Evolutionary conservation across 1,140 invertebrate species (phyloP).

Genomic region (Bombus sibiricus): DNA sequence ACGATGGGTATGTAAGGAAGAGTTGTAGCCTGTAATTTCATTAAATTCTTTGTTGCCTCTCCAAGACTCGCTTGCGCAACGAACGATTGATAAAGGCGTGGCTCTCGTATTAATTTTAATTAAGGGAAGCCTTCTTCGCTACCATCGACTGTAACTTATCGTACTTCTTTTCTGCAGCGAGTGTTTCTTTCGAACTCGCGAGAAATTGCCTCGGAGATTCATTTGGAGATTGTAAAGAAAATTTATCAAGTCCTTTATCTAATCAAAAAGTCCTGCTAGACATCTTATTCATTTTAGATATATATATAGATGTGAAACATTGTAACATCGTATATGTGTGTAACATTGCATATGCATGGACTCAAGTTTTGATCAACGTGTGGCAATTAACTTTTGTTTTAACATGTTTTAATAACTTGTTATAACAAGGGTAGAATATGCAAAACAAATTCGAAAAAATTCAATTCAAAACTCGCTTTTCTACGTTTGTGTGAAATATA

Average conservation of each 20-base stretch:
- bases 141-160: slow-evolving; percentile 23
- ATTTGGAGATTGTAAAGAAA: not conserved
- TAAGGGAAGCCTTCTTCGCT: slow-evolving; percentile 9
- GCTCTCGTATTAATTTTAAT: slow-evolving; percentile 56
- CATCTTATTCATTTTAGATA: not conserved
- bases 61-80: not conserved
- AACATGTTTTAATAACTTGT: too few relatives aligned
- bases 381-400: too few relatives aligned
- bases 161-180: not conserved
- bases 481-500: not conserved
- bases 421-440: not conserved
- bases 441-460: not conserved
- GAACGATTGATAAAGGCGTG: slow-evolving; percentile 43
- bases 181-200: not conserved
- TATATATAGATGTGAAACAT: not conserved
- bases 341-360: too few relatives aligned
- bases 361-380: too few relatives aligned
- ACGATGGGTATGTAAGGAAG: slow-evolving; percentile 12
- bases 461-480: not conserved
- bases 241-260: not conserved
- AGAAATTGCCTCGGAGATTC: slow-evolving; percentile 17
- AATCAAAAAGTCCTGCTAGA: not conserved
- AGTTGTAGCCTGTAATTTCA: slow-evolving; percentile 43
- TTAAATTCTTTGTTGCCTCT: slow-evolving; percentile 31
- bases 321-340: too few relatives aligned